Evolutionary conservation across 2,797 vertebrate species (phyloP), one percentile per base, ranked within the genome.

Genomic region (Crenuchus spilurus): DNA sequence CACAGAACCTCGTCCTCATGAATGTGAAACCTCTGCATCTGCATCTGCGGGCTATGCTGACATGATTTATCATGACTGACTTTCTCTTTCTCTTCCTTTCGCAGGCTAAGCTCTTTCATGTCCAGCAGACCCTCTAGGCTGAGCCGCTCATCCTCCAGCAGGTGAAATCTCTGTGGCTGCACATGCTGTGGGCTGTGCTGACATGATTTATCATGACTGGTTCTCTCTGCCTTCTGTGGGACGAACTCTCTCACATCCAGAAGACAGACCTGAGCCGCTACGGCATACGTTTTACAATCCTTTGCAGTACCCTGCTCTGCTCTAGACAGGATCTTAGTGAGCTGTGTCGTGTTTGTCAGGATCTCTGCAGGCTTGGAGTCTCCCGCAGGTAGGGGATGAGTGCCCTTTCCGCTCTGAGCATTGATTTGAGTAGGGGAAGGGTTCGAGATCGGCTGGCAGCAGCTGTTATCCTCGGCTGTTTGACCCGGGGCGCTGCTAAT

Each of bases 1-100:
- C 75, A 66, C 26, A 79, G 60, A 28, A 54, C 69, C 33, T 76
- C 83, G 28, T 83, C 80, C 42, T 80, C 76, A 26, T 57, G 37
- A n/a, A 85, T 92, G 87, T 82, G 91, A 90, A 85, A 91, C 88
- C 0, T 89, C 83, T 63, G 90, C 18, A 7, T 90, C 80, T 35
- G 89, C 76, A 0, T 88, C 84, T 48, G 84, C 81, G 61, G 72
- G 24, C 58, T 80, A 54, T 79, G 79, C 60, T 84, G 85, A 80
- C 80, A 83, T 9, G 77, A 72, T 82, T 85, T 87, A 65, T 74
- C 72, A 3, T 58, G 76, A 11, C 89, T 88, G 18, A 87, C 58
- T 57, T 84, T 88, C 61, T 11, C 46, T 11, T 24, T 24, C 1
- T 91, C 86, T 57, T 72, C 84, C 46, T 82, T 90, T n/a, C 57